phyloP scores from a whole-genome alignment of 1,140 invertebrate species.

The Grapholita molesta region DNA sequence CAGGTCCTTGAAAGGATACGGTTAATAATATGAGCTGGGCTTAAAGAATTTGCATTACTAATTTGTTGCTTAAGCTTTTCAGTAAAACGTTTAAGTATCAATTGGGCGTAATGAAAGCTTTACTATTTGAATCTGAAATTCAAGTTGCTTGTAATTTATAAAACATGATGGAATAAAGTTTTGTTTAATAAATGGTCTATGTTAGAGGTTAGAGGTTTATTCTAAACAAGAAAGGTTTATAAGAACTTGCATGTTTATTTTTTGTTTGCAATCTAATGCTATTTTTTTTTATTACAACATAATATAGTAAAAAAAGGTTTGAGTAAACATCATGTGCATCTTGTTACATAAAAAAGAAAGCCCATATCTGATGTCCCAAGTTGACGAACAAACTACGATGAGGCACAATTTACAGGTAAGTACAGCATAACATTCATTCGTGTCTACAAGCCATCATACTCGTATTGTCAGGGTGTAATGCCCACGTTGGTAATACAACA shows the following conservation, averaged over 20 bases:
- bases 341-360: no score
- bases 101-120: neutral
- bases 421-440: neutral
- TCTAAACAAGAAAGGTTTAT: neutral
- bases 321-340: no score
- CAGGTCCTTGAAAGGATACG: constrained; percentile 54
- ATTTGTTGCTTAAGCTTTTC: constrained; percentile 31
- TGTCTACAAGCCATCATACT: constrained; percentile 10
- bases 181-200: neutral
- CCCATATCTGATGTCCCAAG: no score
- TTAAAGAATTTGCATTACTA: constrained; percentile 53
- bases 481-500: constrained; percentile 28
- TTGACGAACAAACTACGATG: no score
- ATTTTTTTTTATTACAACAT: no score
- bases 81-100: constrained; percentile 14
- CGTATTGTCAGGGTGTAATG: constrained; percentile 12
- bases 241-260: no score
- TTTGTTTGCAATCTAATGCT: no score
- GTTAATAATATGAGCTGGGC: constrained; percentile 46
- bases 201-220: neutral
- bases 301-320: no score
- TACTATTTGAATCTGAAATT: neutral
- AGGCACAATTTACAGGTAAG: no score
- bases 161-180: no score
- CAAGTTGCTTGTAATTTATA: neutral